A percentile compares a stretch with the other conserved stretches of the same genome.
These are phyloP conservation scores for Aphrocallistes beatrix DNA, from an alignment of 37 sponge, comb jelly and placozoan genomes.

Conservation along the genomic window DNA sequence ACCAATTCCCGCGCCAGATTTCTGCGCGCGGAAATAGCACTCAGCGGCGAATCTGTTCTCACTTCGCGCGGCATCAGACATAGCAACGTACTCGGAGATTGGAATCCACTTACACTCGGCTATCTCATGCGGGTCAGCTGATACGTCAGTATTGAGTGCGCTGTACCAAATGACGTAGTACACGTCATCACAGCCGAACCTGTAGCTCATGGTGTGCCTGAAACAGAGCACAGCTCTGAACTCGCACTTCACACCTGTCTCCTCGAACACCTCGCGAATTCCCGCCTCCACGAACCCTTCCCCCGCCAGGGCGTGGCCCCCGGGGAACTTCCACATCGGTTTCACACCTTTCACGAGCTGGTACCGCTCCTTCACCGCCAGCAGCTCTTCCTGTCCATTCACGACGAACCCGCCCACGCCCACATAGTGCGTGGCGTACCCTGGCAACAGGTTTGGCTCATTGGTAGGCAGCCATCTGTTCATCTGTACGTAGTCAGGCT, in stretches of 20 bases:
- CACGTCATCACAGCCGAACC: slow-evolving; percentile 50
- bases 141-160: slow-evolving; percentile 37
- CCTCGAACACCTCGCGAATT: slow-evolving; percentile 60
- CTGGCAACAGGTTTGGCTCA: slow-evolving; percentile 52
- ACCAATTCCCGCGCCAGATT: background rate
- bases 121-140: slow-evolving; percentile 40
- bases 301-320: slow-evolving; percentile 61
- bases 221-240: slow-evolving; percentile 60
- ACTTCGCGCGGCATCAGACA: background rate
- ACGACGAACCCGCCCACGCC: slow-evolving; percentile 81
- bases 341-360: background rate
- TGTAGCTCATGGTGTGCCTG: slow-evolving; percentile 54
- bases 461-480: slow-evolving; percentile 55
- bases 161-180: slow-evolving; percentile 57
- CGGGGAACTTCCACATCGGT: slow-evolving; percentile 73
- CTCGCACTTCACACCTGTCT: slow-evolving; percentile 74
- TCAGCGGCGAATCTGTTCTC: background rate
- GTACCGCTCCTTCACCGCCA: slow-evolving; percentile 61
- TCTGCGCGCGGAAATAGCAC: background rate
- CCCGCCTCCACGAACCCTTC: slow-evolving; percentile 55
- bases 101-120: slow-evolving; percentile 61
- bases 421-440: slow-evolving; percentile 58
- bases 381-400: slow-evolving; percentile 51
- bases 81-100: slow-evolving; percentile 2
- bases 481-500: slow-evolving; percentile 47